A percentile compares a stretch with the other conserved stretches of the same genome.
Conservation (phyloP, 1,140 invertebrate species). For the Diplogasteroides magnus region DNA sequence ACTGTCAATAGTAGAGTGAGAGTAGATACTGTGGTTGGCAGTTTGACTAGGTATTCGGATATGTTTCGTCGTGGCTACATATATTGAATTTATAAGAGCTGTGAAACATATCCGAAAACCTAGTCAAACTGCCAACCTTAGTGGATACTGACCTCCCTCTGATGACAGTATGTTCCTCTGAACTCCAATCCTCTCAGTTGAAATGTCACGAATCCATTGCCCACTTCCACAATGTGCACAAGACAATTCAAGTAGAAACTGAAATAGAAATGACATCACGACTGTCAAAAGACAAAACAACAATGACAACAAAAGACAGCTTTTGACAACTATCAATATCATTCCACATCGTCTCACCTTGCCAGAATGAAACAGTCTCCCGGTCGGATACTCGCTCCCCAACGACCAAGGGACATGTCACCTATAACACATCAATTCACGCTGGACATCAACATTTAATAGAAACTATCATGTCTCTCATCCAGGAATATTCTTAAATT, state of each 20-base stretch:
- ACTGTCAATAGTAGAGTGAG: conserved; percentile 59
- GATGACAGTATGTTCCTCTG: conserved; percentile 94
- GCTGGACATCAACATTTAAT: background rate
- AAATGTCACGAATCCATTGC: conserved; percentile 96
- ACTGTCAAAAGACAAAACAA: conserved; percentile 72
- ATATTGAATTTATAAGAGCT: too few relatives aligned
- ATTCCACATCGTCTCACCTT: too few relatives aligned
- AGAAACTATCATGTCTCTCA: too few relatives aligned
- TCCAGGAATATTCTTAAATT: too few relatives aligned
- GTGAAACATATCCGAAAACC: too few relatives aligned
- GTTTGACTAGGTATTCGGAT: too few relatives aligned
- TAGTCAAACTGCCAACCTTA: background rate
- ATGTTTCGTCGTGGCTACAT: too few relatives aligned
- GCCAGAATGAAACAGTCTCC: conserved; percentile 85
- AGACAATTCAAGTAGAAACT: conserved; percentile 93
- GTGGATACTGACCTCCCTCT: conserved; percentile 59
- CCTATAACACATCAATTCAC: conserved; percentile 8
- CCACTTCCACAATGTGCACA: conserved; percentile 93
- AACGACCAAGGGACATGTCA: conserved; percentile 75
- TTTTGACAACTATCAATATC: too few relatives aligned
- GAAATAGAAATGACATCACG: conserved; percentile 87
- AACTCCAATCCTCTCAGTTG: conserved; percentile 95
- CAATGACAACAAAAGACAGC: too few relatives aligned
- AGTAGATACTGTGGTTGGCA: too few relatives aligned
- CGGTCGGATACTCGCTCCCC: conserved; percentile 50